These are phyloP conservation scores for Glaucopsyche alexis DNA, from an alignment of 2,888 invertebrate genomes.

Conservation along the genomic window DNA sequence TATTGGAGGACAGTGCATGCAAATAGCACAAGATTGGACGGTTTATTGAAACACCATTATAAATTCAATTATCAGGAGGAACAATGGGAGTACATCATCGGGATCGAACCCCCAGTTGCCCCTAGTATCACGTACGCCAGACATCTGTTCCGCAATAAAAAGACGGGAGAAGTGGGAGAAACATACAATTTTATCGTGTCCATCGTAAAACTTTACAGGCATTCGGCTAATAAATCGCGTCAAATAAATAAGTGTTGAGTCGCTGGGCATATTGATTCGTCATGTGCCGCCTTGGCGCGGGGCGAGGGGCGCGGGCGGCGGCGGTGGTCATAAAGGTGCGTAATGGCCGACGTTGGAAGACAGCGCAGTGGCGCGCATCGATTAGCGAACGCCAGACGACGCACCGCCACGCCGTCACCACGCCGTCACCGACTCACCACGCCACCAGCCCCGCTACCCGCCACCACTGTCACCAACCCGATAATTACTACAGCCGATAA, in stretches of 20 bases:
- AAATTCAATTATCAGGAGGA: constrained; percentile 1
- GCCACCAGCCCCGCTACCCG: constrained; percentile 22
- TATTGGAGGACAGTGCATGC: background rate
- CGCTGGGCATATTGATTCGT: constrained; percentile 81
- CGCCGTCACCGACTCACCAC: constrained; percentile 43
- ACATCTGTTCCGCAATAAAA: constrained; percentile 73
- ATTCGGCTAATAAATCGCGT: constrained; percentile 79
- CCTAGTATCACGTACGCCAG: constrained; percentile 38
- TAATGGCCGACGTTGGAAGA: constrained; percentile 85
- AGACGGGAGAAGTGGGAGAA: constrained; percentile 60
- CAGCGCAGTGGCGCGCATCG: constrained; percentile 85
- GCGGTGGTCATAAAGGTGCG: constrained; percentile 86
- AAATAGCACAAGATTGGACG: background rate
- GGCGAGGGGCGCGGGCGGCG: constrained; percentile 50
- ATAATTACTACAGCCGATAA: background rate
- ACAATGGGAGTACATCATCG: background rate
- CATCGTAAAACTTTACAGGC: constrained; percentile 78
- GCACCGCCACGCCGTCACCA: constrained; percentile 50
- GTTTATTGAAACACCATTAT: background rate
- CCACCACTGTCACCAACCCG: background rate
- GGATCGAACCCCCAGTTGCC: background rate
- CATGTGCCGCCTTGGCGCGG: constrained; percentile 76
- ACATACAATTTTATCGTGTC: constrained; percentile 74
- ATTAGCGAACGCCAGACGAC: constrained; percentile 82
- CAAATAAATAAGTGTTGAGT: constrained; percentile 80